phyloP scores from a whole-genome alignment of 2,888 invertebrate species.

The Alitta virens region DNA sequence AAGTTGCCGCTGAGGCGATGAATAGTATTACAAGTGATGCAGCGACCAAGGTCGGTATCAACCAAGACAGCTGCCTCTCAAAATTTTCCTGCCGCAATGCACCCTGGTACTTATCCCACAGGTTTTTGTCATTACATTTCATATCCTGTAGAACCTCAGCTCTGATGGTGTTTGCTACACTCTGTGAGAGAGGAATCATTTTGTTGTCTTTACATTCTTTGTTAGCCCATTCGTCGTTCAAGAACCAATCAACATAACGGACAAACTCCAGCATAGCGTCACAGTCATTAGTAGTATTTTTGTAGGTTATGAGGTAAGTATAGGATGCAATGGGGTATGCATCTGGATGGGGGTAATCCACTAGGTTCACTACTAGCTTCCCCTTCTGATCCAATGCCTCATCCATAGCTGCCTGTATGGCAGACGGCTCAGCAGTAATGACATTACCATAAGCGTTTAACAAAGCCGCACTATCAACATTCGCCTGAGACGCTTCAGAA shows the following conservation, averaged over 20 bases:
- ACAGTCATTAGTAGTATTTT: constrained; percentile 33
- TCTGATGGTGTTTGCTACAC: constrained; percentile 1
- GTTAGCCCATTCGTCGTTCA: constrained; percentile 1
- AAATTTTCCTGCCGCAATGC: not conserved
- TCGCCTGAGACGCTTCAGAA: constrained; percentile 18
- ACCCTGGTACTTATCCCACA: constrained; percentile 1
- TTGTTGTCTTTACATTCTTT: constrained; percentile 17
- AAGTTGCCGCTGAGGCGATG: not conserved
- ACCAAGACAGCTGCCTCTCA: not conserved
- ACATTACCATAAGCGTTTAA: constrained; percentile 2
- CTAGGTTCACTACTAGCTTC: constrained; percentile 1
- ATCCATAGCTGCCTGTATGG: constrained; percentile 22
- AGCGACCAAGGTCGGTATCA: not conserved
- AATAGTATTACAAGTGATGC: not conserved
- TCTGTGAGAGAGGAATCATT: constrained; percentile 18
- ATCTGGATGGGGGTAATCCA: not conserved
- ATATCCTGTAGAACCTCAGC: not conserved
- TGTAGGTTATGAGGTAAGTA: constrained; percentile 43
- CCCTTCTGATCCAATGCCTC: not conserved
- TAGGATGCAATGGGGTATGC: constrained; percentile 47
- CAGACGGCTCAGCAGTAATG: constrained; percentile 1
- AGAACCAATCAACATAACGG: constrained; percentile 27
- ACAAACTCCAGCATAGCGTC: constrained; percentile 37
- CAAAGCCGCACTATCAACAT: constrained; percentile 5
- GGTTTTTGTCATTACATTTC: constrained; percentile 5